phyloP scores from a whole-genome alignment of 2,888 invertebrate genomes.

The Empis stercorea region DNA sequence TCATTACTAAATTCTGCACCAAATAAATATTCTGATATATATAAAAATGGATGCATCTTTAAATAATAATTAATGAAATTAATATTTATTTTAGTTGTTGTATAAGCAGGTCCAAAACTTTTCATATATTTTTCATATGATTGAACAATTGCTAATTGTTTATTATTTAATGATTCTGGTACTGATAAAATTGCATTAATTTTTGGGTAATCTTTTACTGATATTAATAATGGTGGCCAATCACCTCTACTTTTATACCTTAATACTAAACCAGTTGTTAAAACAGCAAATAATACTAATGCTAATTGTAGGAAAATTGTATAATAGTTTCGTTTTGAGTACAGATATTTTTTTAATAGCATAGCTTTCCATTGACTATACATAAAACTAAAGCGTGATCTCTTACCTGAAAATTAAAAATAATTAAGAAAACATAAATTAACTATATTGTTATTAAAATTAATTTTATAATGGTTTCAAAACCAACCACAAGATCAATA shows the following conservation, averaged over 20 bases:
- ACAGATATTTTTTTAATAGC: constrained; percentile 50
- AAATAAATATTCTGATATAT: constrained; percentile 38
- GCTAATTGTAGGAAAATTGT: constrained; percentile 41
- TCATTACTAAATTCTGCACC: constrained; percentile 37
- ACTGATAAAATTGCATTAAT: no score
- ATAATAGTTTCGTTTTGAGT: constrained; percentile 52
- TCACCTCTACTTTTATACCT: constrained; percentile 35
- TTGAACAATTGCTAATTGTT: constrained; percentile 20
- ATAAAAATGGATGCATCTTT: constrained; percentile 22
- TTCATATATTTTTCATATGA: constrained; percentile 18
- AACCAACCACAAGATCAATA: no score
- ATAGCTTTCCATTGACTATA: constrained; percentile 52
- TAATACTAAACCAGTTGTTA: constrained; percentile 48
- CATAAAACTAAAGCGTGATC: constrained; percentile 28
- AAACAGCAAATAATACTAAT: constrained; percentile 40
- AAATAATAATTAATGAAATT: not conserved
- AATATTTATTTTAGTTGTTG: not conserved
- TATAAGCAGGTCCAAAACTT: not conserved
- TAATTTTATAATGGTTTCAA: no score
- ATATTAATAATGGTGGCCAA: constrained; percentile 37
- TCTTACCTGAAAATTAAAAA: no score
- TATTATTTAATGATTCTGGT: no score
- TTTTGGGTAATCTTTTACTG: not conserved
- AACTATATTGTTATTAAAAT: no score
- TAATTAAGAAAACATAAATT: no score